Evolutionary conservation across 2,113 vertebrate genomes (phyloP).

Genomic region (Cavia porcellus): DNA sequence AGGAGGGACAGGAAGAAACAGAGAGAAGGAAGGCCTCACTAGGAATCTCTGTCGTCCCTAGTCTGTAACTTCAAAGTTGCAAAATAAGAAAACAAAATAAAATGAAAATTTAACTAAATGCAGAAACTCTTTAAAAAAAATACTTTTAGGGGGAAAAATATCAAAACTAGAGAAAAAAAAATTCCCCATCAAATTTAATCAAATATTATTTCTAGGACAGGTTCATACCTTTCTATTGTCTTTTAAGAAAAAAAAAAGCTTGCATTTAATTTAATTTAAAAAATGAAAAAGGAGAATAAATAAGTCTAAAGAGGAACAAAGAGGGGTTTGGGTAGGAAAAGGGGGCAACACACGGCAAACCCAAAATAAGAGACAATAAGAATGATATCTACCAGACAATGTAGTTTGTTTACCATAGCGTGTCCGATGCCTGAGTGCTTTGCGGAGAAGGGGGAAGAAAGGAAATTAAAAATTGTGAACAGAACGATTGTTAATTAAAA

Average conservation of each 20-base stretch:
- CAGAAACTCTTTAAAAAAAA: slow-evolving; percentile 55
- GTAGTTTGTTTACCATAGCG: slow-evolving; percentile 99
- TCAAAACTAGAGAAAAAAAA: slow-evolving; percentile 75
- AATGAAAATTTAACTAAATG: slow-evolving; percentile 48
- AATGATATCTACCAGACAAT: slow-evolving; percentile 99
- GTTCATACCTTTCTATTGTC: slow-evolving; percentile 51
- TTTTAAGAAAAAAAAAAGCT: slow-evolving; percentile 77
- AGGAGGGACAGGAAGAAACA: slow-evolving; percentile 58
- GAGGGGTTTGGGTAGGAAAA: slow-evolving; percentile 85
- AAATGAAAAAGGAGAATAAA: slow-evolving; percentile 73
- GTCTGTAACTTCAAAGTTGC: slow-evolving; percentile 33
- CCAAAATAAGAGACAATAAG: slow-evolving; percentile 99
- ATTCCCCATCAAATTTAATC: slow-evolving; percentile 47
- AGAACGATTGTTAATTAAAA: slow-evolving; percentile 99
- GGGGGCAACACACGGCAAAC: slow-evolving; percentile 99
- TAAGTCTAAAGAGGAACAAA: slow-evolving; percentile 85
- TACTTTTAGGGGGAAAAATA: background rate
- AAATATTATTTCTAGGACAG: slow-evolving; percentile 84
- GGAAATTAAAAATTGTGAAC: slow-evolving; percentile 99
- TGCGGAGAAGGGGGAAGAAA: slow-evolving; percentile 99
- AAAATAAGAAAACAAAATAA: slow-evolving; percentile 69
- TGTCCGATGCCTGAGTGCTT: slow-evolving; percentile 99
- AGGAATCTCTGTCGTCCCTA: background rate
- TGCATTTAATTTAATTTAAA: slow-evolving; percentile 90
- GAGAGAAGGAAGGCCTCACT: slow-evolving; percentile 26